phyloP scores from a whole-genome alignment of 2,888 invertebrate species.

The Diploptera punctata region DNA sequence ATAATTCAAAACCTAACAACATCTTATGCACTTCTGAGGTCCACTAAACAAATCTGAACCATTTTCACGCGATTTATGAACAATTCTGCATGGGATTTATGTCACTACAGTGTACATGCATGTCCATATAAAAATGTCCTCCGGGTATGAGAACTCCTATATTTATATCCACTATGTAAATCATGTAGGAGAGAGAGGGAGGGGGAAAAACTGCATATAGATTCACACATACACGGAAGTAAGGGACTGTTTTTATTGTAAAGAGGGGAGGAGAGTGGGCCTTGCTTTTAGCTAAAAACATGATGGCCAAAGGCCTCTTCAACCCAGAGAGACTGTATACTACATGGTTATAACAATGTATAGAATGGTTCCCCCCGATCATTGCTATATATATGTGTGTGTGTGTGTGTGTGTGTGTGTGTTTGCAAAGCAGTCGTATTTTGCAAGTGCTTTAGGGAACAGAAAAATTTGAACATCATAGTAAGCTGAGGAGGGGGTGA shows the following conservation, averaged over 20 bases:
- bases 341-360: not conserved
- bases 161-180: slow-evolving; percentile 1
- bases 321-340: slow-evolving; percentile 4
- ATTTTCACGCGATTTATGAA: not conserved
- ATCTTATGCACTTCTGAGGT: slow-evolving; percentile 7
- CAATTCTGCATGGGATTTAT: not conserved
- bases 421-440: not conserved
- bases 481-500: not conserved
- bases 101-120: not conserved
- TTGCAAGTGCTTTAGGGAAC: not conserved
- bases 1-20: not conserved
- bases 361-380: not conserved
- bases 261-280: not conserved
- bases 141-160: not conserved
- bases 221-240: slow-evolving; percentile 5
- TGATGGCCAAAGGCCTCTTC: slow-evolving; percentile 2
- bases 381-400: not conserved
- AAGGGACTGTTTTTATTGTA: not conserved
- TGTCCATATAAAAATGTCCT: not conserved
- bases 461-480: slow-evolving; percentile 1
- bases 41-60: not conserved
- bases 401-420: no score
- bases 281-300: slow-evolving; percentile 11
- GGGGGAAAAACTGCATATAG: not conserved
- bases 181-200: not conserved